Base-by-base conservation (phyloP, 1,140 invertebrate genomes). In the Diploscapter pachys region DNA sequence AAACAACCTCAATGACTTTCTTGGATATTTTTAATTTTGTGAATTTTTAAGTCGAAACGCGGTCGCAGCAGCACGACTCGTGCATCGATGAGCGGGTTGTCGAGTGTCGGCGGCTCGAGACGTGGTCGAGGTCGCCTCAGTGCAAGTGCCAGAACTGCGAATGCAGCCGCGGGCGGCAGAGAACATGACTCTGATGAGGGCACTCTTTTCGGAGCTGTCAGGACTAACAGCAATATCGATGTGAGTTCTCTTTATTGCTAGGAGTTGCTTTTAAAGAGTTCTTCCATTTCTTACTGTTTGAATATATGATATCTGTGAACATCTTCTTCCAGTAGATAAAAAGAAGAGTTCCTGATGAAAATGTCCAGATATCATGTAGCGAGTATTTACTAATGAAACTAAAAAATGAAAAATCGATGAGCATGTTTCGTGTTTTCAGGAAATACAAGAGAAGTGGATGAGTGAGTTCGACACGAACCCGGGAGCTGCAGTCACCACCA, bases 391-490 rank as follows among this genome's bases (percentile, higher is more conserved):
- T 31, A 31, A 31, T 31, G 31, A 31, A 31, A 31, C 31, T 1
- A 31, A 31, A 31, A 31, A 31, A 31, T 31, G 31, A 31, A 31
- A 31, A 31, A 31, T 31, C 31, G 1, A 31, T 31, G 31, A 31
- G 31, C 31, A 31, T 31, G 0, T 31, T 31, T 31, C 31, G 31
- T 31, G 31, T 31, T 76, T 85, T 78, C 81, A 95, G 90, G 91
- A 90, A 85, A 92, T 98, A 75, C 94, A 98, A 9, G 96, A 99
- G 88, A 94, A 98, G 82, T 99, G 96, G 96, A 98, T 99, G 83
- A 94, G 97, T 85, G 91, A 92, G 61, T 99, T 99, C 86, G 98
- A 98, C 86, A 89, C 89, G 71, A 86, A 89, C 85, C 89, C 92
- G 53, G 95, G 98, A 65, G 90, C 90, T 71, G 96, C 95, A 0